Base-by-base conservation (phyloP, 2,888 invertebrate genomes). In the Eristalis arbustorum region DNA sequence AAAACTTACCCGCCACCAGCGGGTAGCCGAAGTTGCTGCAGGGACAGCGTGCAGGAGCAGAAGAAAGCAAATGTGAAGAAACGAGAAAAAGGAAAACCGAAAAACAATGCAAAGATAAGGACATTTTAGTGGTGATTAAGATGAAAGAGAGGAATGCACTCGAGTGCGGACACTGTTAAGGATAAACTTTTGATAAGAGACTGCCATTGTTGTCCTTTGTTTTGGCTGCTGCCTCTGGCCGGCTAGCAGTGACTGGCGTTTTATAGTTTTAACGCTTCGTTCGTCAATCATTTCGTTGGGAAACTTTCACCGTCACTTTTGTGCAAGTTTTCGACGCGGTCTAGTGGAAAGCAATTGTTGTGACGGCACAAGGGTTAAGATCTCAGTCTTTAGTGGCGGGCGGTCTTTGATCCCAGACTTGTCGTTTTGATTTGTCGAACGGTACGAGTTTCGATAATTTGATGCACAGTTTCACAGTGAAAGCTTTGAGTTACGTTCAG, bases 121-220 rank as follows among this genome's bases (percentile, higher is more conserved):
- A 82, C 77, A 82, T 82, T 82, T 85, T 82, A 82, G 77, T 77
- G 64, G 85, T 73, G 77, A 85, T 85, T 85, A 82, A 82, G 82
- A 82, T 85, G 73, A 77, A 85, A 85, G 81, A 85, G 81, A 74
- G 73, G 82, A 85, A 81, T 85, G 82, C 73, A 85, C 85, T 82
- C 68, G 69, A 82, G 59, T 66, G 61, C 64, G 82, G 69, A 85
- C 77, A 40, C 69, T 66, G 25, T 13, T 18, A 71, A 85, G 82
- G 82, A 85, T 77, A 74, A 85, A 85, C 81, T 85, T 85, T 73
- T 85, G 82, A 82, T 85, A 85, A 82, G 77, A 49, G 69, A 67
- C 57, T 67, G 28, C 42, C 49, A 18, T 49, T 42, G 22, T 14
- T 5, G 59, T 76, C 57, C 72, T 81, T 73, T 71, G 57, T 61